Conservation (phyloP, 1,140 invertebrate species). For the Drosophila parvula region DNA sequence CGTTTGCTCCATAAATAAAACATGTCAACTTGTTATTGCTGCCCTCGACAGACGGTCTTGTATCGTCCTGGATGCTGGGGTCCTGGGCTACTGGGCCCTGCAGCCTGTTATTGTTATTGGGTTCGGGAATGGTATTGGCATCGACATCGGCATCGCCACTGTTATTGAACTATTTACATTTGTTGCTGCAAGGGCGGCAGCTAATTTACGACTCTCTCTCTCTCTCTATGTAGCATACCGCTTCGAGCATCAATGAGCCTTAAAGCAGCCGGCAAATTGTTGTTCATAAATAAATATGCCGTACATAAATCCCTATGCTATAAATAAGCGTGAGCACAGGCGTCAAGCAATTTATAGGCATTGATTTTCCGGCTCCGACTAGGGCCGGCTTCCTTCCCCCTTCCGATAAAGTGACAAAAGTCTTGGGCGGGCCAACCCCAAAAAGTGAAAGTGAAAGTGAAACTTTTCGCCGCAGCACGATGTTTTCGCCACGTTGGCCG, state of each 20-base stretch:
- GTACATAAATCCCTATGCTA: constrained; percentile 67
- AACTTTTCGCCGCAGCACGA: constrained; percentile 70
- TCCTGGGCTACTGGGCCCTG: not conserved
- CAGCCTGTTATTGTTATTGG: constrained; percentile 60
- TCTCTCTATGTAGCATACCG: constrained; percentile 11
- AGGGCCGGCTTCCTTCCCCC: not conserved
- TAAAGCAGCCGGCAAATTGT: constrained; percentile 77
- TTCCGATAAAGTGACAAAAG: constrained; percentile 58
- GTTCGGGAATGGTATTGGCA: constrained; percentile 42
- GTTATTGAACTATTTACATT: constrained; percentile 83
- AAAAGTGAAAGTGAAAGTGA: constrained; percentile 66
- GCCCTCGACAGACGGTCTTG: constrained; percentile 56
- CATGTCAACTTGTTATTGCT: constrained; percentile 80
- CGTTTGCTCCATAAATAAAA: constrained; percentile 79
- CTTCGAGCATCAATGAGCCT: constrained; percentile 55
- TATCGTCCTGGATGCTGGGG: constrained; percentile 11
- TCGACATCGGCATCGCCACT: constrained; percentile 58
- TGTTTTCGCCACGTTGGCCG: constrained; percentile 41
- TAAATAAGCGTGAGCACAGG: constrained; percentile 63
- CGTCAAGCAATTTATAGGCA: constrained; percentile 68
- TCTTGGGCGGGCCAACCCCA: constrained; percentile 19
- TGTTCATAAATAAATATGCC: constrained; percentile 81
- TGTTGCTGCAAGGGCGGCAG: constrained; percentile 63
- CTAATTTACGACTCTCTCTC: constrained; percentile 69
- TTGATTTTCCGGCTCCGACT: constrained; percentile 57